A percentile compares a stretch with the other conserved stretches of the same genome.
phyloP scores from a whole-genome alignment of 2,888 invertebrate species.

The Ectropis crepuscularia region DNA sequence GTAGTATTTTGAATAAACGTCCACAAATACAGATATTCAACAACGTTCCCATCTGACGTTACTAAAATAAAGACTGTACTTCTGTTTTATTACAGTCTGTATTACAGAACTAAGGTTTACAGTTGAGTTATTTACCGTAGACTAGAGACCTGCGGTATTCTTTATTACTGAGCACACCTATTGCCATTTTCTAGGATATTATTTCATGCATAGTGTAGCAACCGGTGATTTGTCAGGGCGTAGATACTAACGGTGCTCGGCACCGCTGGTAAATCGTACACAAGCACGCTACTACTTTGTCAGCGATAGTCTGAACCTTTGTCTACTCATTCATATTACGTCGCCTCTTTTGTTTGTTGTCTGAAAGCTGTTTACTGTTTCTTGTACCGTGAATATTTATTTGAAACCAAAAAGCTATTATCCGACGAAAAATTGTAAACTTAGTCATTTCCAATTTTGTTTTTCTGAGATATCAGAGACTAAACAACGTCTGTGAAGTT shows the following conservation, averaged over 20 bases:
- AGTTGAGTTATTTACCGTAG: background rate
- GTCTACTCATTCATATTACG: constrained; percentile 57
- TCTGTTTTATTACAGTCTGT: too few species aligned
- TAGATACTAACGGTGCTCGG: constrained; percentile 70
- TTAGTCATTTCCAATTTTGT: background rate
- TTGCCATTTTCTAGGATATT: constrained; percentile 36
- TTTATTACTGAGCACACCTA: constrained; percentile 17
- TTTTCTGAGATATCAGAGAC: background rate
- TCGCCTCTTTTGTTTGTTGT: constrained; percentile 46
- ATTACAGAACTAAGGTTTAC: too few species aligned
- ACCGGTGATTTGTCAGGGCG: constrained; percentile 72
- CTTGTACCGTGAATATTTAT: background rate
- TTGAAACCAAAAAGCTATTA: background rate
- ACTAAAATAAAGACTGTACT: too few species aligned
- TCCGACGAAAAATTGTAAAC: background rate
- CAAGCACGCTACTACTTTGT: constrained; percentile 72
- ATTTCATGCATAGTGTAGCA: constrained; percentile 57
- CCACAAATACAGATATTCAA: too few species aligned
- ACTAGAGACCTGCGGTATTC: constrained; percentile 6
- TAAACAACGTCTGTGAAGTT: constrained; percentile 7
- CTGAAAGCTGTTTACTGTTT: constrained; percentile 9
- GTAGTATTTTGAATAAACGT: too few species aligned
- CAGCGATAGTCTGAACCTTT: constrained; percentile 63
- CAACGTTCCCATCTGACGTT: too few species aligned
- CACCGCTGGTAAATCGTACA: constrained; percentile 71